phyloP scores from a whole-genome alignment of 2,797 vertebrate species.

The Galagoides demidoff region DNA sequence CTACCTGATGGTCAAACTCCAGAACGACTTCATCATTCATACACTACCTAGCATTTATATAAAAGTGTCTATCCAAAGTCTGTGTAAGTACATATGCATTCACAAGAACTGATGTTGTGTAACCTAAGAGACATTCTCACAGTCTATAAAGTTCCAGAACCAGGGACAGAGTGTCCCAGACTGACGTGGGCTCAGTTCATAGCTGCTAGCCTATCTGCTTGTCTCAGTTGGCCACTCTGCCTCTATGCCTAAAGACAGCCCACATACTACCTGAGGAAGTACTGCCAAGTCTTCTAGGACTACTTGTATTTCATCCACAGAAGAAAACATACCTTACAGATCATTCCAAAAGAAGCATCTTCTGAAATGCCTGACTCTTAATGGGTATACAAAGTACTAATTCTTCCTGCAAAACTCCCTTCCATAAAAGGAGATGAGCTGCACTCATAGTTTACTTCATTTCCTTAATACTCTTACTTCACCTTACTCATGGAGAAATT shows the following conservation, averaged over 20 bases:
- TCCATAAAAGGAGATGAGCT: constrained; percentile 74
- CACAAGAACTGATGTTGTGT: not conserved
- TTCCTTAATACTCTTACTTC: constrained; percentile 51
- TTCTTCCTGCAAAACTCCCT: constrained; percentile 61
- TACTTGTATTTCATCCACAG: constrained; percentile 49
- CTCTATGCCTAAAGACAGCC: not conserved
- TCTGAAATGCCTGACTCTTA: constrained; percentile 47
- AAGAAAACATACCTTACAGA: constrained; percentile 59
- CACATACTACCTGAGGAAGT: not conserved
- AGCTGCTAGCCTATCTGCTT: constrained; percentile 13
- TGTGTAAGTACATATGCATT: not conserved
- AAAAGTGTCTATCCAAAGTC: not conserved
- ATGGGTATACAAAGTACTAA: constrained; percentile 29
- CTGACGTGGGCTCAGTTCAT: not conserved
- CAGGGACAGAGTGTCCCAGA: constrained; percentile 42
- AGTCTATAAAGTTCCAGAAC: constrained; percentile 50
- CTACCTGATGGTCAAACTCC: not conserved
- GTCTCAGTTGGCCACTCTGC: constrained; percentile 14
- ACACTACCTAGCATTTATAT: not conserved
- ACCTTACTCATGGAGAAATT: constrained; percentile 69
- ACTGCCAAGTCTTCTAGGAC: constrained; percentile 42
- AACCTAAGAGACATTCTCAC: constrained; percentile 55
- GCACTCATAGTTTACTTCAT: constrained; percentile 36
- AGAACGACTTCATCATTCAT: not conserved
- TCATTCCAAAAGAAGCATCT: constrained; percentile 34